These are phyloP conservation scores for Mythimna lalbum DNA, from an alignment of 2,888 invertebrate genomes.

Conservation along the genomic window DNA sequence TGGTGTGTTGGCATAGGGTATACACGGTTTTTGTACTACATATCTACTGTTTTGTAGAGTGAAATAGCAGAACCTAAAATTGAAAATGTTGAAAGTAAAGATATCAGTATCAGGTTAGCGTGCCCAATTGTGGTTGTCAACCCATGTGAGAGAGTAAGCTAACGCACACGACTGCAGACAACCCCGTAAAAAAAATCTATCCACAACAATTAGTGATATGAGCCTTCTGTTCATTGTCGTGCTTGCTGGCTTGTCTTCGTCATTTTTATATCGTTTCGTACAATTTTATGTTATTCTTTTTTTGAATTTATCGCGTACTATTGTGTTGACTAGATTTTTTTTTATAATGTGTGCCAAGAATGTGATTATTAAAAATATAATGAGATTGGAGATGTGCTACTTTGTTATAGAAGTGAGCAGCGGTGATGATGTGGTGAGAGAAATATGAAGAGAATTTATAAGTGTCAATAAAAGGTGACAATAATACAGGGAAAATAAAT, in stretches of 20 bases:
- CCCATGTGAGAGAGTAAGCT: too few relatives aligned
- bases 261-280: slow-evolving; percentile 54
- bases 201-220: not conserved
- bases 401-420: slow-evolving; percentile 48
- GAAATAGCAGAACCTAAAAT: too few relatives aligned
- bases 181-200: too few relatives aligned
- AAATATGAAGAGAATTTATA: slow-evolving; percentile 50
- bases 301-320: slow-evolving; percentile 62
- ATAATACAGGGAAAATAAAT: slow-evolving; percentile 33
- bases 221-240: slow-evolving; percentile 21
- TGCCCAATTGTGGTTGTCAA: too few relatives aligned
- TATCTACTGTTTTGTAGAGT: too few relatives aligned
- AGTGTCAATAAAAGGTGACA: slow-evolving; percentile 39
- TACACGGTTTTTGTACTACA: too few relatives aligned
- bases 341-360: slow-evolving; percentile 61
- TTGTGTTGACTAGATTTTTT: slow-evolving; percentile 62
- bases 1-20: too few relatives aligned
- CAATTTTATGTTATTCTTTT: slow-evolving; percentile 57
- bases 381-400: slow-evolving; percentile 53
- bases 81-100: too few relatives aligned
- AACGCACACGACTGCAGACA: too few relatives aligned
- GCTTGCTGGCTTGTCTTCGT: not conserved
- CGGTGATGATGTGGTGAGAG: slow-evolving; percentile 56
- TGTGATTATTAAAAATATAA: slow-evolving; percentile 66
- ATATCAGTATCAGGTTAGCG: too few relatives aligned